Percentiles rank a stretch among this genome's conserved stretches.
phyloP scores from a whole-genome alignment of 1,140 invertebrate species.

The Bombyx mori region ASM3026992v2 NC_085131.1:14310501-14311000 shows the following conservation, averaged over 20 bases:
- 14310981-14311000: constrained; percentile 72
- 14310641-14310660: constrained; percentile 49
- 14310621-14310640: too few relatives aligned
- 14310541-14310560: not conserved
- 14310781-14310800: too few relatives aligned
- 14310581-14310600: constrained; percentile 74
- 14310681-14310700: constrained; percentile 63
- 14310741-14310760: constrained; percentile 74
- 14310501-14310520: constrained; percentile 14
- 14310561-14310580: constrained; percentile 71
- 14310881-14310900: too few relatives aligned
- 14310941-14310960: constrained; percentile 66
- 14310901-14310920: constrained; percentile 59
- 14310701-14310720: too few relatives aligned
- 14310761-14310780: constrained; percentile 73
- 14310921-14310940: constrained; percentile 75
- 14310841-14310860: constrained; percentile 74
- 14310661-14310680: constrained; percentile 75
- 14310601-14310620: constrained; percentile 31
- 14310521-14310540: constrained; percentile 14
- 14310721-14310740: constrained; percentile 12
- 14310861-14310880: constrained; percentile 24
- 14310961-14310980: too few relatives aligned
- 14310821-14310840: constrained; percentile 72
- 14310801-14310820: too few relatives aligned